phyloP scores from a whole-genome alignment of 2,888 invertebrate species.

The Acronicta psi region DNA sequence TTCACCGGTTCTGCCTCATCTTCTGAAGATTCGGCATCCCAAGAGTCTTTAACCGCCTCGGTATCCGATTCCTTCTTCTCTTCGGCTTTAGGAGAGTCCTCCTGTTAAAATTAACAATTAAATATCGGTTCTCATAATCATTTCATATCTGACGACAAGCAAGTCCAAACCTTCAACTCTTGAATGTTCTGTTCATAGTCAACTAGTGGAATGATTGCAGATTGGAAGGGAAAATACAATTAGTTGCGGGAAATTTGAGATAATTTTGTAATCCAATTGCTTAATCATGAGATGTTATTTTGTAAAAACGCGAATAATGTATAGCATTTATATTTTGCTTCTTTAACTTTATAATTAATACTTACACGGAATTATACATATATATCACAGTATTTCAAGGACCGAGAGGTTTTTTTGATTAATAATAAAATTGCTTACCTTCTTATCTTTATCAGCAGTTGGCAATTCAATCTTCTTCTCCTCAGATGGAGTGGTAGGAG shows the following conservation, averaged over 20 bases:
- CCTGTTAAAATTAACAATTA: slow-evolving; percentile 53
- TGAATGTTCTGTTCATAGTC: too few species aligned
- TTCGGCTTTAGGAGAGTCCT: slow-evolving; percentile 68
- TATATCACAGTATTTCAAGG: too few species aligned
- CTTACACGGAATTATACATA: too few species aligned
- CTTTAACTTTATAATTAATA: background rate
- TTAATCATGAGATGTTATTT: too few species aligned
- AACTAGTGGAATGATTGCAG: too few species aligned
- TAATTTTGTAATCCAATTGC: too few species aligned
- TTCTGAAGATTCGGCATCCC: slow-evolving; percentile 93
- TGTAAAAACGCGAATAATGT: too few species aligned
- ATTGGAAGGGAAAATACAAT: too few species aligned
- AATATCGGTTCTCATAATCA: background rate
- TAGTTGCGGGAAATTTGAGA: too few species aligned
- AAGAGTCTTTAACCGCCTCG: slow-evolving; percentile 93
- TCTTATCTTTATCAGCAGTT: slow-evolving; percentile 87
- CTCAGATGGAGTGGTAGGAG: slow-evolving; percentile 83
- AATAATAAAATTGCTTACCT: slow-evolving; percentile 68
- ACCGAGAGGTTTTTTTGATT: too few species aligned
- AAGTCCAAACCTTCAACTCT: too few species aligned
- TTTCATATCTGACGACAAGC: too few species aligned
- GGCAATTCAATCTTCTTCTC: slow-evolving; percentile 86
- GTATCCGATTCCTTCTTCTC: slow-evolving; percentile 81
- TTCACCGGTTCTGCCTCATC: slow-evolving; percentile 77
- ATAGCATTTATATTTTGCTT: background rate